Evolutionary conservation across 1,140 invertebrate genomes (phyloP).

Genomic region (Archegozetes longisetosus): DNA sequence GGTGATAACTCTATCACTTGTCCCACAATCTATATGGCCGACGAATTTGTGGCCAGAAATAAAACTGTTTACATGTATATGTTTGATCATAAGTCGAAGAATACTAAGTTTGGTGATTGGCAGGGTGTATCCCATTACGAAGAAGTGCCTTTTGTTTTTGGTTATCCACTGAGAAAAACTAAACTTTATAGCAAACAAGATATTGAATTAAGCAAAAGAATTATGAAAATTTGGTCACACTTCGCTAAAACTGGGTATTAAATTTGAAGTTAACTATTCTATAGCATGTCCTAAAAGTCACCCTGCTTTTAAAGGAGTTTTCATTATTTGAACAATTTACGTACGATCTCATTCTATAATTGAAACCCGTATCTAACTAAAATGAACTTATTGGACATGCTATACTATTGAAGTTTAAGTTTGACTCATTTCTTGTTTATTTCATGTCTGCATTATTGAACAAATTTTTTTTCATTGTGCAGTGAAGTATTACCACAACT

Average conservation of each 20-base stretch:
- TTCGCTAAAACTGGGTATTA: constrained; percentile 18
- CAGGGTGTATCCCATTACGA: constrained; percentile 17
- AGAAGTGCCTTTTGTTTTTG: constrained; percentile 21
- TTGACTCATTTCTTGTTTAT: too few species aligned
- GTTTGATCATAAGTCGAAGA: constrained; percentile 16
- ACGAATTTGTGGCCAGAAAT: background rate
- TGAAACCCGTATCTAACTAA: too few species aligned
- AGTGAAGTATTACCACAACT: background rate
- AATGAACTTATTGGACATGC: too few species aligned
- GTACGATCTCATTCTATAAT: too few species aligned
- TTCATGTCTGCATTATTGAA: too few species aligned
- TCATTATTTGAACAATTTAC: too few species aligned
- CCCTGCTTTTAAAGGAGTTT: too few species aligned
- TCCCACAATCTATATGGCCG: background rate
- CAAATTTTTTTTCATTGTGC: background rate
- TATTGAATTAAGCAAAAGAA: constrained; percentile 4
- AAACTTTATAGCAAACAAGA: constrained; percentile 7
- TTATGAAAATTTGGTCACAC: constrained; percentile 16
- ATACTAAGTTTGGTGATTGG: constrained; percentile 10
- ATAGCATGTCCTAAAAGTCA: background rate
- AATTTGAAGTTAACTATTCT: background rate
- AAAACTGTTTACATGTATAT: constrained; percentile 16
- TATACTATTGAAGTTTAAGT: too few species aligned
- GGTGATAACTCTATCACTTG: background rate
- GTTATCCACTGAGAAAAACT: constrained; percentile 11